Evolutionary conservation across 1,140 invertebrate genomes (phyloP), one percentile per base, ranked within the genome.

Genomic region (Microplitis demolitor): DNA sequence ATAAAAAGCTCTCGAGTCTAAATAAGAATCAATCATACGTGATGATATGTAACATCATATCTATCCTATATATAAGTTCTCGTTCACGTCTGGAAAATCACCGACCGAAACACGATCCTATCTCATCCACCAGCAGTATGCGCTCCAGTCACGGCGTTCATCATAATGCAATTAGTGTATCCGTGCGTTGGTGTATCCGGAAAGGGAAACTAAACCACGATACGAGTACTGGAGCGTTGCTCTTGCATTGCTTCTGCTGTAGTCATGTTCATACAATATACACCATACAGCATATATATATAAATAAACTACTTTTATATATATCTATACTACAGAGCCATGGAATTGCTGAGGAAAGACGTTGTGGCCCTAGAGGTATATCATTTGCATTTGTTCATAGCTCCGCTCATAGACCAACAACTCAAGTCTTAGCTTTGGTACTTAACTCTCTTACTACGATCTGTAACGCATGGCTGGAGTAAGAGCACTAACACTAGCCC

Each of bases 401-500:
- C 24, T 24, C 24, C 56, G 69, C 51, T 74, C 77, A 74, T 63
- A 77, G 70, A 74, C 53, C 64, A 51, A 33, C 45, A 51, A 66
- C 39, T 66, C 64, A 8, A 11, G 72, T 58, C 71, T 74, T 58
- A 58, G 16, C 77, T 78, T 71, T 72, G 76, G 56, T 33, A 62
- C 31, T 37, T 37, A 35, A n/a, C 60, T 37, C 34, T 33, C 34
- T 35, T 71, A 45, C 67, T 66, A 11, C 39, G 51, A 80, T 80
- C 76, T 76, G 63, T 77, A 71, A 82, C 80, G 81, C 80, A 80
- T 81, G 78, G 78, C 78, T 79, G 79, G 69, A 39, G 70, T 63
- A 76, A 76, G 71, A 56, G 69, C 70, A 63, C 77, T 6, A 5
- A 11, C 39, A 45, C 6, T 11, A 11, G 39, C 39, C 11, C 2